Percentiles rank a stretch among this genome's conserved stretches.
These are phyloP conservation scores for Acridotheres tristis DNA, from an alignment of 2,797 vertebrate species.

Conservation along the genomic window DNA sequence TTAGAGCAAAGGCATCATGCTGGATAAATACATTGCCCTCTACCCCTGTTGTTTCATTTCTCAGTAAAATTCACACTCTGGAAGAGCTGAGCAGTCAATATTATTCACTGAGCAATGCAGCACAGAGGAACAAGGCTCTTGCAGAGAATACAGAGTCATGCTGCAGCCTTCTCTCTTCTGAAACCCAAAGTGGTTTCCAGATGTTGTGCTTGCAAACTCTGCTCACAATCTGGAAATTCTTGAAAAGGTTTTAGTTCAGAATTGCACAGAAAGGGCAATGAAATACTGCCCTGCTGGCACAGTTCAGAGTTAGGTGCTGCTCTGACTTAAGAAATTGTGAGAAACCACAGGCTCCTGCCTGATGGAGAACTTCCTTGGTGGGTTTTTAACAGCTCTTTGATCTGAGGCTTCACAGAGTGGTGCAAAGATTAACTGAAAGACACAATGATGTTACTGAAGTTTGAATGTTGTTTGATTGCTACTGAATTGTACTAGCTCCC, in stretches of 20 bases:
- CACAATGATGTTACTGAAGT: background rate
- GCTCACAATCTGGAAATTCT: background rate
- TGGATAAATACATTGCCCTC: background rate
- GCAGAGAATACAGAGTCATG: background rate
- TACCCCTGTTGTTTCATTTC: background rate
- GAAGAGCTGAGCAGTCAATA: background rate
- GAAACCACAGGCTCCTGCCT: background rate
- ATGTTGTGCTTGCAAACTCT: background rate
- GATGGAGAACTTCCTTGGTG: background rate
- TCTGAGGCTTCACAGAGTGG: background rate
- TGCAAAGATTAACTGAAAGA: background rate
- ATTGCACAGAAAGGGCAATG: background rate
- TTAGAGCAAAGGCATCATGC: background rate
- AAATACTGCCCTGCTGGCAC: background rate
- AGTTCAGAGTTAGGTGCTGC: background rate
- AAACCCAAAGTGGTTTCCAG: background rate
- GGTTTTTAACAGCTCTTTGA: constrained; percentile 9
- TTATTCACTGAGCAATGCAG: background rate
- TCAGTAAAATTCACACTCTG: background rate
- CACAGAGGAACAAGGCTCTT: background rate
- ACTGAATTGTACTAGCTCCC: background rate
- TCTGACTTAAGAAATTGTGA: background rate
- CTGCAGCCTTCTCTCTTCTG: background rate
- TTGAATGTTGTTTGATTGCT: constrained; percentile 2
- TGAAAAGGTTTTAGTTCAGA: background rate